Percentiles rank a stretch among this genome's conserved stretches.
Evolutionary conservation across 2,888 invertebrate genomes (phyloP).

Genomic region (Craniophora ligustri): DNA sequence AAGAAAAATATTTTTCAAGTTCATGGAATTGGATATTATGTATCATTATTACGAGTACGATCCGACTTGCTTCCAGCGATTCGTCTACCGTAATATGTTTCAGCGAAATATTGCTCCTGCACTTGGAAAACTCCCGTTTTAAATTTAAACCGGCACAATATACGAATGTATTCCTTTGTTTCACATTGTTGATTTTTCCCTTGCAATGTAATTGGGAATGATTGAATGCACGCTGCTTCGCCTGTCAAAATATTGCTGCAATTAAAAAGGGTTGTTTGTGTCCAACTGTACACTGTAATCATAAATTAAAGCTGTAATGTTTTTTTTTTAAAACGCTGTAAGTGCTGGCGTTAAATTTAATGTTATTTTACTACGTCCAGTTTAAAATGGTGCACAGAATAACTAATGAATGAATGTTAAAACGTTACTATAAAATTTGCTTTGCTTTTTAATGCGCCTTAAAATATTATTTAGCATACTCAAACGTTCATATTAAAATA

Average conservation of each 20-base stretch:
- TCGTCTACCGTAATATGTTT: slow-evolving; percentile 21
- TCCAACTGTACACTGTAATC: slow-evolving; percentile 18
- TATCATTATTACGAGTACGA: slow-evolving; percentile 20
- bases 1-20: too few relatives aligned
- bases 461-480: too few relatives aligned
- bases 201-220: slow-evolving; percentile 38
- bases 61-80: slow-evolving; percentile 9
- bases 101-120: slow-evolving; percentile 36
- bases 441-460: too few relatives aligned
- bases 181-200: slow-evolving; percentile 31
- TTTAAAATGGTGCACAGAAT: too few relatives aligned
- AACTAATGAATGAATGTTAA: too few relatives aligned
- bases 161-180: slow-evolving; percentile 36
- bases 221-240: slow-evolving; percentile 37
- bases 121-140: slow-evolving; percentile 25
- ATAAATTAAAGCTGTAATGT: not conserved
- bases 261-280: slow-evolving; percentile 30
- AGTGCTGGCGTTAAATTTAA: too few relatives aligned
- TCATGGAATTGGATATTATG: too few relatives aligned
- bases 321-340: too few relatives aligned
- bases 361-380: too few relatives aligned
- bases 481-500: too few relatives aligned
- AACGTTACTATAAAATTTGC: too few relatives aligned
- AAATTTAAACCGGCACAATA: slow-evolving; percentile 23
- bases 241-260: slow-evolving; percentile 28